Conservation (phyloP, 2,888 invertebrate species). For the Polydrusus cervinus region DNA sequence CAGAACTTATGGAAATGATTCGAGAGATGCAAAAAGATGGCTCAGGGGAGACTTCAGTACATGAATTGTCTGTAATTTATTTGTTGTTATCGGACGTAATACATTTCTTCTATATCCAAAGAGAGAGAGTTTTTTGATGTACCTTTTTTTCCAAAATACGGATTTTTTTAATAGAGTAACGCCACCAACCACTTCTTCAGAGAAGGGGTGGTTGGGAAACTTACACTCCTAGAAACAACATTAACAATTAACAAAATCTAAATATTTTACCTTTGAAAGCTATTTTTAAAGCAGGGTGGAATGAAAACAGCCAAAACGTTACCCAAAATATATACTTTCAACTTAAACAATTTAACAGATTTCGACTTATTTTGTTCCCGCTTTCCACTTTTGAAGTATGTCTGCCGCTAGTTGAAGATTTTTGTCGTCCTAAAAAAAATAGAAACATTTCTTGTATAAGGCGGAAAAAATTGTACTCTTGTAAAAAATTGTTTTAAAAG, state of each 20-base stretch:
- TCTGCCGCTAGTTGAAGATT: constrained; percentile 80
- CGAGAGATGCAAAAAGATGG: constrained; percentile 83
- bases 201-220: no score
- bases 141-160: no score
- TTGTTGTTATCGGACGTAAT: not conserved
- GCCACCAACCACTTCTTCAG: no score
- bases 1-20: constrained; percentile 83
- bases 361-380: constrained; percentile 29
- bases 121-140: no score
- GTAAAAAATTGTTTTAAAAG: no score
- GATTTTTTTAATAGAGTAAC: no score
- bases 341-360: not conserved
- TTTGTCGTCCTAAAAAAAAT: constrained; percentile 80
- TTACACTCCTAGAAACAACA: no score
- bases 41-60: constrained; percentile 77
- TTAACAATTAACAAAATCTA: no score
- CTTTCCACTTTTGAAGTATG: constrained; percentile 77
- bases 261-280: no score
- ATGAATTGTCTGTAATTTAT: constrained; percentile 31
- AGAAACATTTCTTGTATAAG: constrained; percentile 24
- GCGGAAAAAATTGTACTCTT: no score
- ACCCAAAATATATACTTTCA: not conserved
- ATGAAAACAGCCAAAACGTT: not conserved
- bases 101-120: not conserved
- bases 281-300: no score